Percentiles rank a stretch among this genome's conserved stretches.
These are phyloP conservation scores for Apamea anceps DNA, from an alignment of 2,888 invertebrate species.

Conservation along the genomic window DNA sequence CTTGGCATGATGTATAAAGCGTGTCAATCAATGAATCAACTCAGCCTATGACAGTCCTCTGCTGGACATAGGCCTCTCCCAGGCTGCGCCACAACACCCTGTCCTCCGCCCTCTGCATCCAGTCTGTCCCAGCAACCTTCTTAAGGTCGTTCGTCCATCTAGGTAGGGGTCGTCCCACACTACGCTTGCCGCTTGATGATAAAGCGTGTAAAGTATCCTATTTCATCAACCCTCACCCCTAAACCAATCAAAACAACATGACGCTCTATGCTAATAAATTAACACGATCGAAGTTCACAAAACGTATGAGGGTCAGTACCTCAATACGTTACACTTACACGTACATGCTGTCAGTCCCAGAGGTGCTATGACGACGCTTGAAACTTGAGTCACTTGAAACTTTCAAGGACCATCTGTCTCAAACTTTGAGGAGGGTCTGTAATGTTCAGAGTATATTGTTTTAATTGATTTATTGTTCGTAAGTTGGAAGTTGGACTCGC, in stretches of 20 bases:
- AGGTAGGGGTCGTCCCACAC: no score
- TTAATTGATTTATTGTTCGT: conserved; percentile 36
- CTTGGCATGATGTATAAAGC: no score
- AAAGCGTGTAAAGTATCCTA: not conserved
- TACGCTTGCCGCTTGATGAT: no score
- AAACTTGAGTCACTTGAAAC: conserved; percentile 36
- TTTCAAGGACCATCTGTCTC: conserved; percentile 26
- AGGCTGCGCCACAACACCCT: no score
- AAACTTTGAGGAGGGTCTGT: conserved; percentile 35
- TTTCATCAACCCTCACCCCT: not conserved
- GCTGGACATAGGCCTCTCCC: no score
- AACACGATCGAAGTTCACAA: conserved; percentile 6
- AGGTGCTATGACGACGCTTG: conserved; percentile 25
- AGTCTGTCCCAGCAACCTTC: no score
- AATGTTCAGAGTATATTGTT: conserved; percentile 18
- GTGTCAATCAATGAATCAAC: no score
- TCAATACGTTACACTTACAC: conserved; percentile 28
- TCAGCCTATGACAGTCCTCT: no score
- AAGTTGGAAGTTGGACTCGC: not conserved
- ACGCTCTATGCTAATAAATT: conserved; percentile 21
- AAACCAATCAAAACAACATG: conserved; percentile 22
- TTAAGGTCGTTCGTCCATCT: no score
- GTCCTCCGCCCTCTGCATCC: no score
- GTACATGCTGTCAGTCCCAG: conserved; percentile 30
- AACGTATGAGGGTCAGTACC: conserved; percentile 34